phyloP scores from a whole-genome alignment of 2,113 vertebrate species.

The Lampris megalopsis region DNA sequence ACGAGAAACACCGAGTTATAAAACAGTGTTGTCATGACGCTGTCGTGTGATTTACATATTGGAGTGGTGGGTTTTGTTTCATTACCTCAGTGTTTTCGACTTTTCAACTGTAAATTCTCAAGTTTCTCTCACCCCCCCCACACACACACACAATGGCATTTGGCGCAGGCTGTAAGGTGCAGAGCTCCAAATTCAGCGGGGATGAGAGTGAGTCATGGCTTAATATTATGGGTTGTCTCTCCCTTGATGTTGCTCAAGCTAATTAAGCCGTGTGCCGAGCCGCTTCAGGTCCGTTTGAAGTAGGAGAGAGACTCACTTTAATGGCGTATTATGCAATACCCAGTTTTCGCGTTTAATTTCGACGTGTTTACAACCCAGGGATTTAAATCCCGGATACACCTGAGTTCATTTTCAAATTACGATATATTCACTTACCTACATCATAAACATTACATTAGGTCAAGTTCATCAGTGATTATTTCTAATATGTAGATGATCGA shows the following conservation, averaged over 20 bases:
- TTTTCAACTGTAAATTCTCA: constrained; percentile 13
- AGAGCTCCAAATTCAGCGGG: constrained; percentile 50
- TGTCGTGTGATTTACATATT: constrained; percentile 2
- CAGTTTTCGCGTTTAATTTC: constrained; percentile 52
- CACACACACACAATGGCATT: constrained; percentile 2
- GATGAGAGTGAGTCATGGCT: constrained; percentile 67
- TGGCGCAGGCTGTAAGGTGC: constrained; percentile 26
- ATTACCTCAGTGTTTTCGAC: neutral
- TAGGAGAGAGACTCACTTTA: constrained; percentile 45
- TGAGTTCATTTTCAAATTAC: constrained; percentile 2
- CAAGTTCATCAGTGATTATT: too few species aligned
- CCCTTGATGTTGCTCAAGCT: constrained; percentile 70
- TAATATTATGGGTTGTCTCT: constrained; percentile 57
- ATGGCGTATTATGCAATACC: constrained; percentile 33
- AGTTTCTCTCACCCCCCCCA: constrained; percentile 2
- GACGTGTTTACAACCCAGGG: constrained; percentile 49
- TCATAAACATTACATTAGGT: too few species aligned
- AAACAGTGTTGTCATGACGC: constrained; percentile 1
- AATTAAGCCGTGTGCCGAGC: constrained; percentile 65
- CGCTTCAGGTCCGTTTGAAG: constrained; percentile 66
- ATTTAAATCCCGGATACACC: constrained; percentile 11
- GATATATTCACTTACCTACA: too few species aligned
- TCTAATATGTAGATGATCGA: too few species aligned
- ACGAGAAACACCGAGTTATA: constrained; percentile 24
- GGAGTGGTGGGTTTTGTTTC: neutral